A percentile compares a stretch with the other conserved stretches of the same genome.
Conservation (phyloP, 2,797 vertebrate species). For the Poecile montanus region DNA sequence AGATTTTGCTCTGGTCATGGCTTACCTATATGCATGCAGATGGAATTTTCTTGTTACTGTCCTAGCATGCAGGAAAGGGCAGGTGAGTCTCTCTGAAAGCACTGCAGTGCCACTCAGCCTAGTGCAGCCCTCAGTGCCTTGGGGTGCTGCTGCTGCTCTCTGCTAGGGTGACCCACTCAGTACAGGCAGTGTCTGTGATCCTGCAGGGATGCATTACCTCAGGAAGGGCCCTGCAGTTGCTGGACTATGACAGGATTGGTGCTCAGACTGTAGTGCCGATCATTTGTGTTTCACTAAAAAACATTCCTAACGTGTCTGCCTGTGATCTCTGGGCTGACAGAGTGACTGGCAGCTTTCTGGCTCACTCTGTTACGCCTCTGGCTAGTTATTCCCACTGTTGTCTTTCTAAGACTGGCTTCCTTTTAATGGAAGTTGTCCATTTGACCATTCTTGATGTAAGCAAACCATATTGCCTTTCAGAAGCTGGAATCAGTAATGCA, state of each 20-base stretch:
- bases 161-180: neutral
- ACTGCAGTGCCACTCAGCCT: neutral
- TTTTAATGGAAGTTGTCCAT: neutral
- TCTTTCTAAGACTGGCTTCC: neutral
- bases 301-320: neutral
- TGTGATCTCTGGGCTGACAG: neutral
- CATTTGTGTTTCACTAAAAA: neutral
- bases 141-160: neutral
- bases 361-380: neutral
- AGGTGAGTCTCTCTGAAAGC: neutral
- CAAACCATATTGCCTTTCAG: neutral
- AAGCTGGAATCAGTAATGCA: neutral
- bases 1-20: neutral
- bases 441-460: neutral
- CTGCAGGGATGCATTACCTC: neutral
- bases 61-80: neutral
- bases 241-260: neutral
- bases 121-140: neutral
- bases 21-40: neutral
- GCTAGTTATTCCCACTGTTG: neutral
- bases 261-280: neutral
- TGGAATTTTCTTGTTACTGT: neutral
- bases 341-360: neutral
- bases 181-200: neutral
- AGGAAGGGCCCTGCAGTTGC: neutral